Percentiles rank a stretch among this genome's conserved stretches.
Evolutionary conservation across 2,797 vertebrate species (phyloP).

Genomic region (Hemibagrus guttatus): DNA sequence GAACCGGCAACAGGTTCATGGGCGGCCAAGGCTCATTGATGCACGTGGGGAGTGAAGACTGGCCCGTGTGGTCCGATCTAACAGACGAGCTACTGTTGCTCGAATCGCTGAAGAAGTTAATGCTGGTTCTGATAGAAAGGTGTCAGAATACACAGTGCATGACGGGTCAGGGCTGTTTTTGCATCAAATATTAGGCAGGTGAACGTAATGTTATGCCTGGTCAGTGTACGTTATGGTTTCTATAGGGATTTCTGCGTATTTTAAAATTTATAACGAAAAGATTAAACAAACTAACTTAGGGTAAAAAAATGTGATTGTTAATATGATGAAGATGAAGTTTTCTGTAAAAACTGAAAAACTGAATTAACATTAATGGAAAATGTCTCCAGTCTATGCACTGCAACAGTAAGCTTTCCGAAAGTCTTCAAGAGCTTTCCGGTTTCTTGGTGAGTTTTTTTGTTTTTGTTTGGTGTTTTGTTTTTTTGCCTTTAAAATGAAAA

Average conservation of each 20-base stretch:
- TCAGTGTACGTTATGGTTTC: background rate
- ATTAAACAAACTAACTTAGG: background rate
- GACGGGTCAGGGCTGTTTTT: too few species aligned
- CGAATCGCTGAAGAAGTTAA: too few species aligned
- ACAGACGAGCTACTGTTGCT: too few species aligned
- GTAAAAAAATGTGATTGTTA: background rate
- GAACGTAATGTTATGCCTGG: too few species aligned
- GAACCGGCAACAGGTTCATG: too few species aligned
- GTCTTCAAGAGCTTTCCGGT: background rate
- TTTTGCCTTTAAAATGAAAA: background rate
- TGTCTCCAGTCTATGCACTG: background rate
- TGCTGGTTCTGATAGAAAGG: too few species aligned
- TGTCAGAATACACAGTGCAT: too few species aligned
- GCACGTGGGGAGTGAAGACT: too few species aligned
- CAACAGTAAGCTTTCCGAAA: slow-evolving; percentile 1
- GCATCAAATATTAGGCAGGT: too few species aligned
- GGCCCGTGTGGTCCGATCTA: too few species aligned
- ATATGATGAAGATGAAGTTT: background rate
- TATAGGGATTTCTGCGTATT: background rate
- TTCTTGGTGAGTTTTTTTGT: background rate
- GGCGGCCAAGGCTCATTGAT: too few species aligned
- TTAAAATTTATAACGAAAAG: background rate
- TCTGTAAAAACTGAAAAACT: background rate
- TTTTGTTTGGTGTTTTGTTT: too few species aligned
- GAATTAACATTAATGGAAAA: background rate